Percentiles rank a stretch among this genome's conserved stretches.
Conservation (phyloP, 35 echinoderm and acorn worm genomes). For the Antedon bifida region DNA sequence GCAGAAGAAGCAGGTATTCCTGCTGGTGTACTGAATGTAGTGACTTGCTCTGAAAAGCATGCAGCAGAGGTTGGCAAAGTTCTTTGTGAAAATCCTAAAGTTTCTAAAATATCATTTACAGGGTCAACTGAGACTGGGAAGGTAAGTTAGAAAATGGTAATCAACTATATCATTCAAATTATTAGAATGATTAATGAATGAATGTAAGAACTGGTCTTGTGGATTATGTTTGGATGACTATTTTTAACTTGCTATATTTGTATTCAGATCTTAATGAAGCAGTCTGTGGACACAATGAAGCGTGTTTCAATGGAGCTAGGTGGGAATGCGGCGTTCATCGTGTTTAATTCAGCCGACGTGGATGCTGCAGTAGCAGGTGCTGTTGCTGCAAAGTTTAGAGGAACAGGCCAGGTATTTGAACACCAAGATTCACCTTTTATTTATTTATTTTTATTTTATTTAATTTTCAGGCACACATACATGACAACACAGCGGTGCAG, state of each 20-base stretch:
- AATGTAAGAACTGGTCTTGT: too few relatives aligned
- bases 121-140: constrained; percentile 77
- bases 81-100: constrained; percentile 68
- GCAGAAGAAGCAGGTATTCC: constrained; percentile 65
- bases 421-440: too few relatives aligned
- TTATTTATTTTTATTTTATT: too few relatives aligned
- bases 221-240: too few relatives aligned
- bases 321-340: constrained; percentile 92
- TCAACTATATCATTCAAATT: too few relatives aligned
- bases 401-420: constrained; percentile 74
- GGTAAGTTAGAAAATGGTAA: too few relatives aligned
- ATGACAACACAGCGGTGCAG: too few relatives aligned
- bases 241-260: too few relatives aligned
- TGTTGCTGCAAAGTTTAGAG: constrained; percentile 58
- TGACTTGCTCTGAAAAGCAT: constrained; percentile 56
- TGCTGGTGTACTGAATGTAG: constrained; percentile 71
- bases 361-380: constrained; percentile 68
- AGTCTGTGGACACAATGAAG: constrained; percentile 70
- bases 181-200: too few relatives aligned
- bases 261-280: constrained; percentile 61
- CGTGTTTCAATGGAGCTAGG: constrained; percentile 89
- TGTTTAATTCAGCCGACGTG: constrained; percentile 80
- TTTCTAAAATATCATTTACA: constrained; percentile 85
- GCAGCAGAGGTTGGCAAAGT: constrained; percentile 61
- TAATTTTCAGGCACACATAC: too few relatives aligned